Conservation (phyloP, 2,888 invertebrate species). For the Leptinotarsa haldemani region DNA sequence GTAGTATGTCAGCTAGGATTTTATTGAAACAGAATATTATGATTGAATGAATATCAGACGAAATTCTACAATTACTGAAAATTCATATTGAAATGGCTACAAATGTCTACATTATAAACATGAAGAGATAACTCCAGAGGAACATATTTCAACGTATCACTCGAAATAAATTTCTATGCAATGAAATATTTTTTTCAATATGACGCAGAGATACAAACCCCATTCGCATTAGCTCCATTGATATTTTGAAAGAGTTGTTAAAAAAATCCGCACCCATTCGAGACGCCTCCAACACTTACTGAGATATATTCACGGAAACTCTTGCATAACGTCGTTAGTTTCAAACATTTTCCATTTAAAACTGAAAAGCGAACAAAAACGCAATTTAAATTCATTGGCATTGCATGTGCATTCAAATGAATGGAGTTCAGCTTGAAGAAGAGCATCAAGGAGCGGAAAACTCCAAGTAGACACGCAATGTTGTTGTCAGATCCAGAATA, state of each 20-base stretch:
- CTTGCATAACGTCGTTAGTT: not conserved
- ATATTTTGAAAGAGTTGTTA: not conserved
- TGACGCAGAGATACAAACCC: too few relatives aligned
- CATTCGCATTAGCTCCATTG: too few relatives aligned
- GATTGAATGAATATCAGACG: too few relatives aligned
- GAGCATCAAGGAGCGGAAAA: constrained; percentile 49
- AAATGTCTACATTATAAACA: too few relatives aligned
- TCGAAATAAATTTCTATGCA: too few relatives aligned
- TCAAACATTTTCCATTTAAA: constrained; percentile 18
- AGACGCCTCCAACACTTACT: not conserved
- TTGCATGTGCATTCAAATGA: constrained; percentile 41
- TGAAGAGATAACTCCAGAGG: too few relatives aligned
- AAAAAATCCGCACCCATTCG: not conserved
- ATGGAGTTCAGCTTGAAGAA: constrained; percentile 31
- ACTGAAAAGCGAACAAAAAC: constrained; percentile 14
- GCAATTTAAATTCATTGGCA: constrained; percentile 21
- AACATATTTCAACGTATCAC: too few relatives aligned
- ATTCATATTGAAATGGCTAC: too few relatives aligned
- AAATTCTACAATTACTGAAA: too few relatives aligned
- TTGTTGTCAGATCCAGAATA: constrained; percentile 48
- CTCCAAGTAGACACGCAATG: constrained; percentile 50
- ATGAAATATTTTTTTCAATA: too few relatives aligned
- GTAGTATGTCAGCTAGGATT: too few relatives aligned
- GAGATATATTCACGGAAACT: not conserved
- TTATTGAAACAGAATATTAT: too few relatives aligned